phyloP scores from a whole-genome alignment of 2,113 vertebrate genomes.

The Toxotes chatareus region DNA sequence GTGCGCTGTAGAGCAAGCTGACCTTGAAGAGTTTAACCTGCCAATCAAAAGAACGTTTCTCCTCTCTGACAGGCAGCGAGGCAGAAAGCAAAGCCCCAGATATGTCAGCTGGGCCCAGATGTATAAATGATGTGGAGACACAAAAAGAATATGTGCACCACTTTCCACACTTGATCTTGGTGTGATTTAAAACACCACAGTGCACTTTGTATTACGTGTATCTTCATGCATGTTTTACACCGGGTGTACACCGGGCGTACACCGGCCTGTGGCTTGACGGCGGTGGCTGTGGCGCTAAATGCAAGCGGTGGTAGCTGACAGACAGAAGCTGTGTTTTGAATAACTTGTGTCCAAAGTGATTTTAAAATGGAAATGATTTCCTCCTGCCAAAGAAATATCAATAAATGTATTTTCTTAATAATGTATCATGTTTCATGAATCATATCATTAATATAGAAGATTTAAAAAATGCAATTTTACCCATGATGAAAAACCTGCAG shows the following conservation, averaged over 20 bases:
- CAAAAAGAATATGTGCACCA: constrained; percentile 16
- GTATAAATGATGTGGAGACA: constrained; percentile 53
- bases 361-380: no score
- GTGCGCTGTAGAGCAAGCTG: constrained; percentile 67
- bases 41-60: constrained; percentile 72
- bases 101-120: constrained; percentile 68
- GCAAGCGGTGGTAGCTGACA: neutral
- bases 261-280: neutral
- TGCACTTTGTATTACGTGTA: neutral
- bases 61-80: constrained; percentile 62
- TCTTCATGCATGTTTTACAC: neutral
- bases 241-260: neutral
- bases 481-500: neutral
- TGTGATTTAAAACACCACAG: neutral
- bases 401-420: no score
- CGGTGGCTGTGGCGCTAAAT: neutral
- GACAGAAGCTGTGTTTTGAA: no score
- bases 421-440: no score
- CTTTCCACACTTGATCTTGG: constrained; percentile 17
- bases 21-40: constrained; percentile 80
- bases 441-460: neutral
- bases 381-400: no score
- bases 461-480: neutral
- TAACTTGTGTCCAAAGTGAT: no score
- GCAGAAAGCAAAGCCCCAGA: constrained; percentile 73